A percentile compares a stretch with the other conserved stretches of the same genome.
Conservation (phyloP, 1,140 invertebrate species). For the Scaptomyza pallida region DNA sequence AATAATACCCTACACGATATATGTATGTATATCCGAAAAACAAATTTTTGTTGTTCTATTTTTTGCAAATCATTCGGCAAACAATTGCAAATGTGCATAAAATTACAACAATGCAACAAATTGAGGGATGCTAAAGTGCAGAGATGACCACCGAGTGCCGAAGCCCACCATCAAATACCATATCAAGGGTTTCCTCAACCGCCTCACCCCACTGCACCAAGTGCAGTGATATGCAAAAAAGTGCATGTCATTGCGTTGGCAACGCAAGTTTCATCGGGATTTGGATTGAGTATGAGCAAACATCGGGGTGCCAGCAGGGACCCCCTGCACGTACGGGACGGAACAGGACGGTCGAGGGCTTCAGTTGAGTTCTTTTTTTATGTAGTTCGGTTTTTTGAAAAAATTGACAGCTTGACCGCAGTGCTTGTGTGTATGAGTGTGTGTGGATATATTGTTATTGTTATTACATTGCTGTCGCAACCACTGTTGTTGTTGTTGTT, state of each 20-base stretch:
- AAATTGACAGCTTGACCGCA: slow-evolving; percentile 80
- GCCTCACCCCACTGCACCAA: slow-evolving; percentile 2
- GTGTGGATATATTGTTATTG: slow-evolving; percentile 71
- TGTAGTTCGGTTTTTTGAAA: slow-evolving; percentile 76
- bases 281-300: slow-evolving; percentile 4
- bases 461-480: slow-evolving; percentile 62
- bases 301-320: slow-evolving; percentile 3
- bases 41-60: slow-evolving; percentile 58
- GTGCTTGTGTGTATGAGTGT: slow-evolving; percentile 36
- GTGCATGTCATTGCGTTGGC: slow-evolving; percentile 80
- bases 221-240: slow-evolving; percentile 81
- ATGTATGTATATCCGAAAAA: slow-evolving; percentile 58
- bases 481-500: slow-evolving; percentile 42
- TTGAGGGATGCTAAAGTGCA: slow-evolving; percentile 66
- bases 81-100: slow-evolving; percentile 81
- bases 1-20: slow-evolving; percentile 14
- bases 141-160: slow-evolving; percentile 21
- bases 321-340: neutral
- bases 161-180: slow-evolving; percentile 52
- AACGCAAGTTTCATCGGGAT: slow-evolving; percentile 41
- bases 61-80: slow-evolving; percentile 80
- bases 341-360: slow-evolving; percentile 11
- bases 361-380: slow-evolving; percentile 62
- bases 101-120: slow-evolving; percentile 78
- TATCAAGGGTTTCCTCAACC: slow-evolving; percentile 57